Evolutionary conservation across 2,113 vertebrate species (phyloP).

Genomic region (Chelonoidis abingdonii): DNA sequence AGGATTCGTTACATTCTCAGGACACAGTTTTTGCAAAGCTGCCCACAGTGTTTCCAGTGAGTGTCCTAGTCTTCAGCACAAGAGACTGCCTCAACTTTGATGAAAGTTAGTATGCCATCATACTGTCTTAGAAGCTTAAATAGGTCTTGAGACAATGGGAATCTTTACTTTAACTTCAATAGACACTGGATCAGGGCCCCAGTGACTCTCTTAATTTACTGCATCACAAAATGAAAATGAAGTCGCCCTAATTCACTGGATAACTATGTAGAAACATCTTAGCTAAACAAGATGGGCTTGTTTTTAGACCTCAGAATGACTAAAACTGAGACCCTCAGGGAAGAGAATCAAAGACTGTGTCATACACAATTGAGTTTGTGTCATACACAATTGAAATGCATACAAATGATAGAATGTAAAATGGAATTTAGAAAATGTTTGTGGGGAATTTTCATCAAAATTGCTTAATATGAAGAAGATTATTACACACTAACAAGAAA

Average conservation of each 20-base stretch:
- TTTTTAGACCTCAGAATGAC: background rate
- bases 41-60: background rate
- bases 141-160: no score
- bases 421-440: background rate
- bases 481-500: background rate
- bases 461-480: background rate
- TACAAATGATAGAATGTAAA: rapidly evolving
- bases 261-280: background rate
- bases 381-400: background rate
- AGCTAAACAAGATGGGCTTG: background rate
- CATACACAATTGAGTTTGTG: background rate
- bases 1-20: background rate
- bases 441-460: background rate
- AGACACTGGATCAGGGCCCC: no score
- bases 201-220: no score
- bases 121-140: no score
- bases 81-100: no score
- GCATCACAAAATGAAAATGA: no score
- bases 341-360: background rate
- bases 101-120: no score
- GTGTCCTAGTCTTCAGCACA: background rate
- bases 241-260: background rate
- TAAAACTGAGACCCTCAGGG: background rate
- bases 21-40: background rate
- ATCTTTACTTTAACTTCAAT: no score